These are phyloP conservation scores for Sipunculus nudus DNA, from an alignment of 2,888 invertebrate species.

Conservation along the genomic window DNA sequence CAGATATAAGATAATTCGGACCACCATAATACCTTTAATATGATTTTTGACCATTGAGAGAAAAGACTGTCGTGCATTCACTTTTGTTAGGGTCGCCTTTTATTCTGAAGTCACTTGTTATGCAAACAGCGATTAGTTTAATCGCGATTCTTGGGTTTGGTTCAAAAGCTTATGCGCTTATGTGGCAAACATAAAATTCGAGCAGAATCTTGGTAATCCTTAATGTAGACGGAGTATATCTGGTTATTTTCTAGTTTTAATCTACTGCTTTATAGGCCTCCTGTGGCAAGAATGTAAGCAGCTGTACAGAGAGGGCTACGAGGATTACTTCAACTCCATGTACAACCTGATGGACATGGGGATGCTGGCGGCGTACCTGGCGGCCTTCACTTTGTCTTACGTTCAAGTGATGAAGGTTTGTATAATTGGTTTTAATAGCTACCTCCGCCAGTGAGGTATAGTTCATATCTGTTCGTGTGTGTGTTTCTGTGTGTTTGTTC, in stretches of 20 bases:
- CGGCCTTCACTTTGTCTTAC: slow-evolving; percentile 50
- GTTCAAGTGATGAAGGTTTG: slow-evolving; percentile 47
- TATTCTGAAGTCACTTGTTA: too few relatives aligned
- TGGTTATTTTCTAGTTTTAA: not conserved
- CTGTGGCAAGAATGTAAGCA: slow-evolving; percentile 56
- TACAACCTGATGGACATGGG: slow-evolving; percentile 57
- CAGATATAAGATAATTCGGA: too few relatives aligned
- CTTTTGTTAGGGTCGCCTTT: too few relatives aligned
- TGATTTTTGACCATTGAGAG: too few relatives aligned
- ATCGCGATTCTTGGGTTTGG: too few relatives aligned
- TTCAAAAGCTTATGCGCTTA: not conserved
- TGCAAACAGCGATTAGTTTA: too few relatives aligned
- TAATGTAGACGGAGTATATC: too few relatives aligned
- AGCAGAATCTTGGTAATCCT: not conserved
- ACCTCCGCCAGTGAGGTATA: too few relatives aligned
- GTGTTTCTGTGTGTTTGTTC: too few relatives aligned
- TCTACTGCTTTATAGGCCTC: slow-evolving; percentile 49
- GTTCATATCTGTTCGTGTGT: not conserved
- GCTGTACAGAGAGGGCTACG: slow-evolving; percentile 49
- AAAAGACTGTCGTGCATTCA: too few relatives aligned
- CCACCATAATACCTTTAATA: too few relatives aligned
- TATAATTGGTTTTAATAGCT: too few relatives aligned
- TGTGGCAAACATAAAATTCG: not conserved
- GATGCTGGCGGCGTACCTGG: slow-evolving; percentile 54
- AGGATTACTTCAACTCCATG: slow-evolving; percentile 52